Evolutionary conservation across 2,113 vertebrate species (phyloP).

Genomic region (Tetrax tetrax): DNA sequence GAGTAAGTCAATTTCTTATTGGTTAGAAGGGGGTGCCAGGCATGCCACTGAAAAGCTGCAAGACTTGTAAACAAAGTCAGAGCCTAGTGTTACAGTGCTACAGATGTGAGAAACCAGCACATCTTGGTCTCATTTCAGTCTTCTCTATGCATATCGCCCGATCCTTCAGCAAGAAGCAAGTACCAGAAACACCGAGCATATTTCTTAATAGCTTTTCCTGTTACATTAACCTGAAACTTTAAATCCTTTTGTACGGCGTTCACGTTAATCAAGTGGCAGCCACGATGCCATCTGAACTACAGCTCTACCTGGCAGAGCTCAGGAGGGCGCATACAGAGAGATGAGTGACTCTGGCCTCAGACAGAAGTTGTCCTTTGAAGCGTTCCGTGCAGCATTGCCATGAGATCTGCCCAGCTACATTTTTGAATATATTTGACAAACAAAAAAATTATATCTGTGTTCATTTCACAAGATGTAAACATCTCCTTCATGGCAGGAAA

Average conservation of each 20-base stretch:
- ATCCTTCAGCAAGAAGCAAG: neutral
- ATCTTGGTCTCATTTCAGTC: neutral
- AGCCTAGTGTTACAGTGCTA: neutral
- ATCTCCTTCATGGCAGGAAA: conserved; percentile 62
- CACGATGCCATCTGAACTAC: neutral
- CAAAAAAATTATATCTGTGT: conserved; percentile 55
- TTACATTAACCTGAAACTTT: neutral
- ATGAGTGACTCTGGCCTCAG: neutral
- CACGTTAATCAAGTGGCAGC: neutral
- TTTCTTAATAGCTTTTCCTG: neutral
- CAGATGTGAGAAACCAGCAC: neutral
- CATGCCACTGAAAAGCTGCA: neutral
- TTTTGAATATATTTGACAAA: conserved; percentile 41
- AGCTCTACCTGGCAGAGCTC: neutral
- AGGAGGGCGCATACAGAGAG: fast-evolving
- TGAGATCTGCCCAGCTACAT: conserved; percentile 70
- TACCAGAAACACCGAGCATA: neutral
- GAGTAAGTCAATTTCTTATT: neutral
- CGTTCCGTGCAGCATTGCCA: conserved; percentile 32
- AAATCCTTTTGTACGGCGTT: neutral
- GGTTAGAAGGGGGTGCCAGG: neutral
- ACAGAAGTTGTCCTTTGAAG: conserved; percentile 30
- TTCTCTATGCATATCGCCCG: neutral
- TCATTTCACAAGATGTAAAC: conserved; percentile 74
- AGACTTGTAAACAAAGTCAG: neutral